phyloP scores from a whole-genome alignment of 2,797 vertebrate genomes.

The Tapera naevia region DNA sequence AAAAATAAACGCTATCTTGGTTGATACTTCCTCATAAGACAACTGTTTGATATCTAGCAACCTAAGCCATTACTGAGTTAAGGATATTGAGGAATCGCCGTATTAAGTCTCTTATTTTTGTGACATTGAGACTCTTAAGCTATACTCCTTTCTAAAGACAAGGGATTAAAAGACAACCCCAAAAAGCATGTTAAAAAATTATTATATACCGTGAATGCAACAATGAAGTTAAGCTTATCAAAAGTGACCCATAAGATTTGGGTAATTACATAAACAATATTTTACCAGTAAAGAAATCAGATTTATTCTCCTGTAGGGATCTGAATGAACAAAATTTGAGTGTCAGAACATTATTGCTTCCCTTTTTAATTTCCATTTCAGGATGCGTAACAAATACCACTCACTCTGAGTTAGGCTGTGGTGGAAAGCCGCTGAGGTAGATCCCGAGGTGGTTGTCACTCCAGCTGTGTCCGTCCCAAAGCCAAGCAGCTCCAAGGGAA shows the following conservation, averaged over 20 bases:
- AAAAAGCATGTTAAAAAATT: not conserved
- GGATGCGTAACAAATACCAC: conserved; percentile 59
- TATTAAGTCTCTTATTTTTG: not conserved
- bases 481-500: conserved; percentile 88
- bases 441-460: conserved; percentile 83
- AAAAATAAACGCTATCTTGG: not conserved
- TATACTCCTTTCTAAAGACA: not conserved
- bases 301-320: not conserved
- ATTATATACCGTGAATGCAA: not conserved
- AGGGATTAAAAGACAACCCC: not conserved
- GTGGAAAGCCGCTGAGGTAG: conserved; percentile 88
- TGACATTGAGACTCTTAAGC: not conserved
- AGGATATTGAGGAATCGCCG: not conserved
- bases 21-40: not conserved
- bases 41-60: not conserved
- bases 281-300: not conserved
- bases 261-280: not conserved
- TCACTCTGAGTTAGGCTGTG: conserved; percentile 94
- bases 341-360: not conserved
- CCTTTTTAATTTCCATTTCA: not conserved
- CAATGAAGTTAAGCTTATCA: not conserved
- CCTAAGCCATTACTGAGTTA: not conserved
- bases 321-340: not conserved
- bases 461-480: conserved; percentile 84
- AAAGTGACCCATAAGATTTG: not conserved